Evolutionary conservation across 2,113 vertebrate species (phyloP).

Genomic region (Pitta sordida): DNA sequence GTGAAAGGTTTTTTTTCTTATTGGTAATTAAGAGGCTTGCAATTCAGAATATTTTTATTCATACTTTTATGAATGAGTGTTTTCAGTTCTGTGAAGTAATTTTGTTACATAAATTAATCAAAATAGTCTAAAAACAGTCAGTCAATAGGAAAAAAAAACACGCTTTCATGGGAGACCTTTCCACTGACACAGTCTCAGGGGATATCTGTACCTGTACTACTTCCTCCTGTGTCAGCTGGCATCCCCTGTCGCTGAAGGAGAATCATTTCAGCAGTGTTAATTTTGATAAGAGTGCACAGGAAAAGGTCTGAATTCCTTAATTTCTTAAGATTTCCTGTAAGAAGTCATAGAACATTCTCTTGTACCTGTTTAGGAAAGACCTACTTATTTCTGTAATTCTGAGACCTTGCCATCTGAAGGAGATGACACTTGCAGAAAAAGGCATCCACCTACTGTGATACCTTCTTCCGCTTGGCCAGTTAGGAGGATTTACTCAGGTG

Average conservation of each 20-base stretch:
- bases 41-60: background rate
- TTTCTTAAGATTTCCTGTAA: background rate
- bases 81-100: background rate
- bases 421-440: background rate
- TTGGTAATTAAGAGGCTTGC: background rate
- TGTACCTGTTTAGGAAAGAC: background rate
- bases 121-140: background rate
- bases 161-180: background rate
- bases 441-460: accelerated
- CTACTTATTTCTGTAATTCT: background rate
- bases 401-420: background rate
- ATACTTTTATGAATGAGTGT: background rate
- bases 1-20: background rate
- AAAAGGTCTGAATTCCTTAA: background rate
- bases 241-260: background rate
- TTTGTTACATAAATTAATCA: background rate
- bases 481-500: background rate
- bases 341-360: background rate
- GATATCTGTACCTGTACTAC: background rate
- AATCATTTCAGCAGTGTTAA: background rate
- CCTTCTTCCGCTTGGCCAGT: background rate
- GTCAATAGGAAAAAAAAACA: background rate
- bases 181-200: background rate
- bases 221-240: background rate
- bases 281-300: background rate